Conservation (phyloP, 2,797 vertebrate genomes). For the Platalea minor region DNA sequence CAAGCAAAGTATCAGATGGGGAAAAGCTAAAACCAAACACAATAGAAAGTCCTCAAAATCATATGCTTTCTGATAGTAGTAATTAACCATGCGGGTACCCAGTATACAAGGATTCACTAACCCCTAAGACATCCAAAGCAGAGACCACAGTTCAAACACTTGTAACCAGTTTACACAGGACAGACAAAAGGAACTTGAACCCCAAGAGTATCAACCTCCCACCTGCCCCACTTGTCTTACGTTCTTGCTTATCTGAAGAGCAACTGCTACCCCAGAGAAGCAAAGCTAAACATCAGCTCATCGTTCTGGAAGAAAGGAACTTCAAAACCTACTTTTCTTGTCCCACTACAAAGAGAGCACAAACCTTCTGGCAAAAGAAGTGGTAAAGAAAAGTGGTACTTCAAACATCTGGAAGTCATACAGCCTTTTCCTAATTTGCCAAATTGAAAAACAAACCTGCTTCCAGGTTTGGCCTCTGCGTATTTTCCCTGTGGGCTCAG, state of each 20-base stretch:
- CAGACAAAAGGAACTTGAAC: not conserved
- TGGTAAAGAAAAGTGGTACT: not conserved
- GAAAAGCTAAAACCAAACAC: not conserved
- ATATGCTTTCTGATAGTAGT: not conserved
- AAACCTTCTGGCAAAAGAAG: not conserved
- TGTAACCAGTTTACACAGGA: not conserved
- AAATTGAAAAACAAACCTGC: not conserved
- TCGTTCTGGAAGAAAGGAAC: not conserved
- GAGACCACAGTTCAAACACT: slow-evolving; percentile 8
- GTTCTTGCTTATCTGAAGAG: not conserved
- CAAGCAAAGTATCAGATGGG: not conserved
- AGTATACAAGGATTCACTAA: slow-evolving; percentile 40
- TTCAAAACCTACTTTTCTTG: not conserved
- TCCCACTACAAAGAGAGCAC: not conserved
- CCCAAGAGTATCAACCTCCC: not conserved
- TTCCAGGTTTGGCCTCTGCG: not conserved
- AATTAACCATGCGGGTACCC: not conserved
- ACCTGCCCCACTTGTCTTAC: not conserved
- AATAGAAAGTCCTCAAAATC: not conserved
- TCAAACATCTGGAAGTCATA: not conserved
- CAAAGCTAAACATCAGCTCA: not conserved
- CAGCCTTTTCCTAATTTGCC: not conserved
- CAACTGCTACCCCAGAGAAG: not conserved
- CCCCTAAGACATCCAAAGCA: not conserved
- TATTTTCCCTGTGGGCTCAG: slow-evolving; percentile 27